Evolutionary conservation across 2,797 vertebrate genomes (phyloP), one percentile per base, ranked within the genome.

Genomic region (Gephyroberyx darwinii): DNA sequence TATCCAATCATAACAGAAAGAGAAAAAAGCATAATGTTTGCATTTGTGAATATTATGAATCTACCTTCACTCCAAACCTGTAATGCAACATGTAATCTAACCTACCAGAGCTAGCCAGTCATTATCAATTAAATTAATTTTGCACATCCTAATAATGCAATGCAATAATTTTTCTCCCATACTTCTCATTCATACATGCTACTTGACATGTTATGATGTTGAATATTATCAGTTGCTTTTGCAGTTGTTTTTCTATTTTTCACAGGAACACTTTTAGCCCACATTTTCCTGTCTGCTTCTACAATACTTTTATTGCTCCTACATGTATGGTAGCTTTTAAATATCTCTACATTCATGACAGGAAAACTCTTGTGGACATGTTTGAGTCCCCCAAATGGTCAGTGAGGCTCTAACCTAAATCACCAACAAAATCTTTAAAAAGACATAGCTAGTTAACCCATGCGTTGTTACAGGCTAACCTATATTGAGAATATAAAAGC

Each of bases 11-110:
- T 3, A 39, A 74, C 30, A 55, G 51, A 50, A 53, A 75, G 59
- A 13, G 26, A 50, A 74, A 72, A 50, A 50, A 69, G 13, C 2
- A 9, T 41, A 20, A 50, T 47, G 53, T 69, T 72, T 55, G 35
- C 54, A 63, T 69, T 72, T 35, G 37, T 61, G 74, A 62, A 78
- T 41, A 48, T 60, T 61, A 39, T 33, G 17, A 47, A 52, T 77
- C 69, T 78, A 17, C 61, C 64, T 61, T 35, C 64, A 47, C 33
- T 35, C 41, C 20, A 64, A 12, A 30, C 1, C 26, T 4, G 12
- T 31, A 37, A 75, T 73, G 54, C 53, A 70, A 45, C 31, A 63
- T 50, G 8, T 50, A 30, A 14, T 51, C 16, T 67, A 31, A 50
- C 53, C 59, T 59, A 48, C 16, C 50, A 55, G 12, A 43, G 5